Evolutionary conservation across 2,113 vertebrate genomes (phyloP).

Genomic region (Ancistrus triradiatus): DNA sequence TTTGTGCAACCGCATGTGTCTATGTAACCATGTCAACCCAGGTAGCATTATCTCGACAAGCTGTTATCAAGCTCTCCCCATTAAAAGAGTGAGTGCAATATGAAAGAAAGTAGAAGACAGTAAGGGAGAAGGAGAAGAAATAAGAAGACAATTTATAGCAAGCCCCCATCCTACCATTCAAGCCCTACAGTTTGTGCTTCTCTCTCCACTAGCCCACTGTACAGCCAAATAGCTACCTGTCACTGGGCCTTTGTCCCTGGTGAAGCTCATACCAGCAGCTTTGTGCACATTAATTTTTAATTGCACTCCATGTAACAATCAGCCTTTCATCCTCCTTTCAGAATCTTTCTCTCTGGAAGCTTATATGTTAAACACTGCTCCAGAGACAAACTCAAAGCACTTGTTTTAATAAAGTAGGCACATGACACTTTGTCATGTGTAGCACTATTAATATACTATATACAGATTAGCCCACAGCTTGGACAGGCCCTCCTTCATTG

Average conservation of each 20-base stretch:
- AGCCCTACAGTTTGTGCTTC: slow-evolving; percentile 35
- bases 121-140: background rate
- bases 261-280: slow-evolving; percentile 51
- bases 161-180: slow-evolving; percentile 31
- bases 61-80: slow-evolving; percentile 39
- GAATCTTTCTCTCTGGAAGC: slow-evolving; percentile 44
- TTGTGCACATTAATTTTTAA: slow-evolving; percentile 58
- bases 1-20: too few relatives aligned
- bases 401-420: slow-evolving; percentile 1
- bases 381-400: slow-evolving; percentile 6
- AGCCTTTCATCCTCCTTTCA: slow-evolving; percentile 48
- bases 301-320: slow-evolving; percentile 53
- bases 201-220: slow-evolving; percentile 48
- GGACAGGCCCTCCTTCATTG: too few relatives aligned
- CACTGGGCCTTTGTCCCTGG: slow-evolving; percentile 52
- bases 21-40: slow-evolving; percentile 22
- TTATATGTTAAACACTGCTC: slow-evolving; percentile 36
- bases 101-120: slow-evolving; percentile 24
- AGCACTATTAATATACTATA: too few relatives aligned
- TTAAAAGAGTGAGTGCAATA: slow-evolving; percentile 26
- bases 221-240: slow-evolving; percentile 61
- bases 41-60: slow-evolving; percentile 37
- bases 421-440: background rate
- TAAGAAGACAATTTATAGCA: slow-evolving; percentile 41
- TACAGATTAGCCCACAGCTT: too few relatives aligned